phyloP scores from a whole-genome alignment of 2,797 vertebrate genomes.

The Poeciliopsis infans region DNA sequence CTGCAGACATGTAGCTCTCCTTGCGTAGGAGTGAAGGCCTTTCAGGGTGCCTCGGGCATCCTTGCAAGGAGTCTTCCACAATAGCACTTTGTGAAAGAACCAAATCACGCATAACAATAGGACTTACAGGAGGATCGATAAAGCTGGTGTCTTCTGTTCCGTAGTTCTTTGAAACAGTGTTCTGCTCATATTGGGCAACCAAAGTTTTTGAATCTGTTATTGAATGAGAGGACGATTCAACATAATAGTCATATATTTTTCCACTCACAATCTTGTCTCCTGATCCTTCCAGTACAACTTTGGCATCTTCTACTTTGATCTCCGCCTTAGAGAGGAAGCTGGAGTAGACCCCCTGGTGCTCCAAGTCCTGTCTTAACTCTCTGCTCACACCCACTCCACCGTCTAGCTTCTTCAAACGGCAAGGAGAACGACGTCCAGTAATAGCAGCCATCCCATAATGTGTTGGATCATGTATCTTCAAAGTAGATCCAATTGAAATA shows the following conservation, averaged over 20 bases:
- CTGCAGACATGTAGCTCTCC: constrained; percentile 81
- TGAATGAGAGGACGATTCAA: constrained; percentile 84
- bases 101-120: constrained; percentile 74
- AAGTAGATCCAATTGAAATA: constrained; percentile 57
- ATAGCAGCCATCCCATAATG: constrained; percentile 50
- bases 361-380: constrained; percentile 74
- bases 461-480: constrained; percentile 58
- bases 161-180: constrained; percentile 54
- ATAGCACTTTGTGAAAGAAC: constrained; percentile 36
- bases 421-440: constrained; percentile 73
- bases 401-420: constrained; percentile 77
- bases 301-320: constrained; percentile 85
- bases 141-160: constrained; percentile 35
- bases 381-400: constrained; percentile 79
- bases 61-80: constrained; percentile 28
- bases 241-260: constrained; percentile 89
- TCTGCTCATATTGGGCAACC: constrained; percentile 46
- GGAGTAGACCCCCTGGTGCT: constrained; percentile 72
- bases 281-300: constrained; percentile 66
- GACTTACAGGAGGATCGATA: constrained; percentile 58
- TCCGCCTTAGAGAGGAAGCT: constrained; percentile 86
- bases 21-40: constrained; percentile 75
- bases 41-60: constrained; percentile 38
- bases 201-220: constrained; percentile 60
- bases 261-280: constrained; percentile 76